Base-by-base conservation (phyloP, 2,888 invertebrate species). In the Drosophila siamana region DNA sequence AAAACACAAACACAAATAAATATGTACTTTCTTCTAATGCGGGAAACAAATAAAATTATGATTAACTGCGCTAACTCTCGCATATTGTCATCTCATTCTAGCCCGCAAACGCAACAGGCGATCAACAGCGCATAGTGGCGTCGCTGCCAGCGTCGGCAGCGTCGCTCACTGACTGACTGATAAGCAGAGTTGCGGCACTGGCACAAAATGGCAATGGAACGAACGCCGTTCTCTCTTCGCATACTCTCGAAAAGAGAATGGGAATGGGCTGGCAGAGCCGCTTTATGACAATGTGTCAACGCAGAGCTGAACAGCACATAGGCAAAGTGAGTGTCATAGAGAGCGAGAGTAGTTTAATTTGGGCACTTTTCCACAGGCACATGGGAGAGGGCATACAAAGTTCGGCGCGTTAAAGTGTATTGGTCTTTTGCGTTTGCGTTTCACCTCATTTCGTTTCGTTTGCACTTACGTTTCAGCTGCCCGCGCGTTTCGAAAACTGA, bases 81-180 rank as follows among this genome's bases (percentile, higher is more conserved):
- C n/a, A 30, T 54, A 41, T 28, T 59, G 36, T 47, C 22, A 8
- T 70, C 64, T 65, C 70, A 16, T 55, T 70, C 52, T 28, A 28
- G 13, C 62, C 13, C 6, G n/a, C 52, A 60, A 60, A 13, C 48
- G 61, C 48, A 63, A 62, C 64, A 68, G 65, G 66, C 73, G 80
- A 78, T 80, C 78, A 44, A 8, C 62, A 4, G 11, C 11, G 30
- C 30, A 9, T 3, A 9, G 11, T 11, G 56, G 24, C 54, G 54
- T 38, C 56, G 67, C 46, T 26, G 75, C 16, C 48, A 40, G 19
- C 50, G 63, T 16, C 62, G 9, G n/a, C 62, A 48, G 50, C 41
- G 4, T 54, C 47, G 67, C 68, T 47, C 60, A 52, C 60, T 86
- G 81, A 88, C 68, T 47, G 57, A 52, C 60, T 86, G 81, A 88